phyloP scores from a whole-genome alignment of 1,140 invertebrate genomes.

The Acyrthosiphon pisum region DNA sequence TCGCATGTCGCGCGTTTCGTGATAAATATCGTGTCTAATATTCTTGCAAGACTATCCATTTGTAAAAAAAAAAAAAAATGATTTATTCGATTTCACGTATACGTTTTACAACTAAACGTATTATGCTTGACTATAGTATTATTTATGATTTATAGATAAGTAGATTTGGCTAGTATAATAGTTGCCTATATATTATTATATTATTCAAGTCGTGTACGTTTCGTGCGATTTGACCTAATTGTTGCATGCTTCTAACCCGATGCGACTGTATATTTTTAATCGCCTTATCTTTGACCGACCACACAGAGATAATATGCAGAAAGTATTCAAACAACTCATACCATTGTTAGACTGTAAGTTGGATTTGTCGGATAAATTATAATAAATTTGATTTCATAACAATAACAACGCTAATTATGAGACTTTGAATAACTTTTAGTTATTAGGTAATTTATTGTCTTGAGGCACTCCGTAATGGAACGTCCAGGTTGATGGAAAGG shows the following conservation, averaged over 20 bases:
- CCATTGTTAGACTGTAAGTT: not conserved
- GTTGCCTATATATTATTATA: not conserved
- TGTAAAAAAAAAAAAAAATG: not conserved
- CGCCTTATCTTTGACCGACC: not conserved
- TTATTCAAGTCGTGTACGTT: not conserved
- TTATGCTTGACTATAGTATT: not conserved
- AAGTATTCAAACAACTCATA: not conserved
- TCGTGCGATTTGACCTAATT: not conserved
- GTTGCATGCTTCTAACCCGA: not conserved
- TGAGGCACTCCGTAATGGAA: not conserved
- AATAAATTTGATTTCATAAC: not conserved
- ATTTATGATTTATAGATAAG: not conserved
- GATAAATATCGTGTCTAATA: conserved; percentile 6
- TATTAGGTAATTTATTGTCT: not conserved
- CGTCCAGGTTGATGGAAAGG: not conserved
- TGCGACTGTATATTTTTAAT: not conserved
- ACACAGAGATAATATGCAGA: not conserved
- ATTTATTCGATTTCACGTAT: not conserved
- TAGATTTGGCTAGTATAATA: not conserved
- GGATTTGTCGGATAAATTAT: not conserved
- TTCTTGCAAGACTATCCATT: not conserved
- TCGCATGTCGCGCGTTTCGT: not conserved
- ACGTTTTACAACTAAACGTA: not conserved
- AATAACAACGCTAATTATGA: no score
- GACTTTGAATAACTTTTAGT: not conserved